Evolutionary conservation across 1,140 invertebrate species (phyloP).

Genomic region (Bombus difficillimus): DNA sequence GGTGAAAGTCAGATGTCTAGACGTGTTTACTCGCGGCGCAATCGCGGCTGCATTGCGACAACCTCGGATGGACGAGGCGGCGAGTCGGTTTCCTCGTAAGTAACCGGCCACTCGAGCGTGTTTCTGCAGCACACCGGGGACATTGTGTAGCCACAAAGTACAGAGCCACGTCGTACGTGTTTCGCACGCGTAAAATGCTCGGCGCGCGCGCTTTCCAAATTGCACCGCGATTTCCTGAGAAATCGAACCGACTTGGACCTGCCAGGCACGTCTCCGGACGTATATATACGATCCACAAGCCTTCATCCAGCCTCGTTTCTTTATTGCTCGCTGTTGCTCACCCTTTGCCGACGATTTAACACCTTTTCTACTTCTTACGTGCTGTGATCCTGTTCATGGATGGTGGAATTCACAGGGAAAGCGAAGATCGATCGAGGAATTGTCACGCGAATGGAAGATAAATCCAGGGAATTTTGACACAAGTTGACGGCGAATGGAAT

Average conservation of each 20-base stretch:
- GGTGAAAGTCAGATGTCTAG: conserved; percentile 54
- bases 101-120: conserved; percentile 46
- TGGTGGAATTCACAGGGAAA: neutral
- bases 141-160: conserved; percentile 38
- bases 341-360: neutral
- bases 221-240: conserved; percentile 8
- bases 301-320: neutral
- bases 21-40: conserved; percentile 49
- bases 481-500: neutral
- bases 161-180: conserved; percentile 35
- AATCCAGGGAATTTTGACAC: neutral
- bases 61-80: conserved; percentile 40
- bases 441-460: neutral
- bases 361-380: neutral
- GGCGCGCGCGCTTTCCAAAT: conserved; percentile 43
- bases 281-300: conserved; percentile 1
- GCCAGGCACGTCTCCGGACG: conserved; percentile 4
- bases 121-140: conserved; percentile 32
- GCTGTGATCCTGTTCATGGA: too few species aligned
- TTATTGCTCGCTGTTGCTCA: neutral
- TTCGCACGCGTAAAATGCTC: conserved; percentile 35
- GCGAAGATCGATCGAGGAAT: neutral
- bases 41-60: conserved; percentile 51
- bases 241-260: conserved; percentile 17
- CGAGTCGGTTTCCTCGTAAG: conserved; percentile 36